Base-by-base conservation (phyloP, 2,888 invertebrate genomes). In the Cepaea hortensis region DNA sequence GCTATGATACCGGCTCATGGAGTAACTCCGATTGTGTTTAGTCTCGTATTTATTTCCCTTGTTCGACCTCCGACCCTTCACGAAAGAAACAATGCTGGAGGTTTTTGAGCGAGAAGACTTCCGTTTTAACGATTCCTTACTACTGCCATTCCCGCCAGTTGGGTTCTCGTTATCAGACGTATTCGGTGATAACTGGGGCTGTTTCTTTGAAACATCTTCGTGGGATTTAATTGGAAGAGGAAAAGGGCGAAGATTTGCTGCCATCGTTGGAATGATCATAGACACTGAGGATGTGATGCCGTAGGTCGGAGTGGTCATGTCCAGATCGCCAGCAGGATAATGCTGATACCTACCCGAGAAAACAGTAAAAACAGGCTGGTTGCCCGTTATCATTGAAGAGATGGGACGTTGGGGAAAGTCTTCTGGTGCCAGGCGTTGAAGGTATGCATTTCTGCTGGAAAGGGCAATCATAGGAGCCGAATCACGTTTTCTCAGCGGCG, bases 221-320 rank as follows among this genome's bases (percentile, higher is more conserved):
- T 76, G 77, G 35, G 73, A 9, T 20, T 81, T 73, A 20, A 20
- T 50, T 0, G 81, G 85, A 68, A 86, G 9, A 0, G 86, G 86
- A 65, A 87, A 87, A 0, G 87, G 87, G 20, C 50, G 72, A 1
- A 87, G 80, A 72, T 87, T 87, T 18, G 87, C 23, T 13, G 87
- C 87, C 87, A 87, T 79, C n/a, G 87, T 7, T 48, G 87, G 87
- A 46, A 87, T 83, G 15, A 68, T 23, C 77, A 86, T 83, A 23
- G 73, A 84, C 6, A 75, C 48, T 46, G 35, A 61, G 13, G 75
- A 18, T 4, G 23, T 11, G 20, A 75, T 3, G 3, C 76, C 75
- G 3, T 76, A 13, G 15, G 76, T 9, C 48, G n/a, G 18, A 2
- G 50, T 6, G 46, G 13, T 35, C 48, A 13, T 4, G 9, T 46